Conservation (phyloP, 2,888 invertebrate species). For the Platycheirus albimanus region DNA sequence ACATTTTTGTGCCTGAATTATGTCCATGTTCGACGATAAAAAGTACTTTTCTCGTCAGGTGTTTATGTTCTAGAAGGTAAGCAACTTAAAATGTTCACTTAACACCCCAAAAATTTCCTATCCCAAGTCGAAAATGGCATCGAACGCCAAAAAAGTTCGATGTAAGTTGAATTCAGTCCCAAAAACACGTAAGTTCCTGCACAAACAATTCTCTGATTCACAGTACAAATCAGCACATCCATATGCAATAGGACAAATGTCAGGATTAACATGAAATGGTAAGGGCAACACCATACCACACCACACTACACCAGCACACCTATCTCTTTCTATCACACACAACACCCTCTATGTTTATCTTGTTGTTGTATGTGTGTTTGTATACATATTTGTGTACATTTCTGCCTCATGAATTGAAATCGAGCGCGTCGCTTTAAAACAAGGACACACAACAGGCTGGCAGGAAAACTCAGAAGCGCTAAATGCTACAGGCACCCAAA, state of each 20-base stretch:
- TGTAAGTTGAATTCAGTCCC: no score
- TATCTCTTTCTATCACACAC: slow-evolving; percentile 8
- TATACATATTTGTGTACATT: slow-evolving; percentile 45
- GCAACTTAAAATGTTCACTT: no score
- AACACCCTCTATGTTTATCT: neutral
- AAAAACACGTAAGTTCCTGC: neutral
- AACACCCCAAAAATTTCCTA: no score
- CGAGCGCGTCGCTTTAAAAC: slow-evolving; percentile 61
- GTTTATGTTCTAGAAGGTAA: no score
- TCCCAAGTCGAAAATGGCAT: no score
- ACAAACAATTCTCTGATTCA: slow-evolving; percentile 18
- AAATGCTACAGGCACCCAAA: slow-evolving; percentile 55
- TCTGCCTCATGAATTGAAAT: slow-evolving; percentile 65
- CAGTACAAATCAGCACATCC: slow-evolving; percentile 51
- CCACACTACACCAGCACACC: neutral
- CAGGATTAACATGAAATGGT: slow-evolving; percentile 70
- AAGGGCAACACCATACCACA: slow-evolving; percentile 59
- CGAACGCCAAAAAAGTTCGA: no score
- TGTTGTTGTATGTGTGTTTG: neutral
- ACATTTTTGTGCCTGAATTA: no score
- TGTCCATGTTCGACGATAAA: no score
- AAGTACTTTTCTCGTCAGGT: no score
- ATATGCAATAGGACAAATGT: slow-evolving; percentile 69
- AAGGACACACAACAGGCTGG: slow-evolving; percentile 73
- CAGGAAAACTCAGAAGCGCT: slow-evolving; percentile 63